These are phyloP conservation scores for Tautogolabrus adspersus DNA, from an alignment of 2,113 vertebrate species.

Conservation along the genomic window DNA sequence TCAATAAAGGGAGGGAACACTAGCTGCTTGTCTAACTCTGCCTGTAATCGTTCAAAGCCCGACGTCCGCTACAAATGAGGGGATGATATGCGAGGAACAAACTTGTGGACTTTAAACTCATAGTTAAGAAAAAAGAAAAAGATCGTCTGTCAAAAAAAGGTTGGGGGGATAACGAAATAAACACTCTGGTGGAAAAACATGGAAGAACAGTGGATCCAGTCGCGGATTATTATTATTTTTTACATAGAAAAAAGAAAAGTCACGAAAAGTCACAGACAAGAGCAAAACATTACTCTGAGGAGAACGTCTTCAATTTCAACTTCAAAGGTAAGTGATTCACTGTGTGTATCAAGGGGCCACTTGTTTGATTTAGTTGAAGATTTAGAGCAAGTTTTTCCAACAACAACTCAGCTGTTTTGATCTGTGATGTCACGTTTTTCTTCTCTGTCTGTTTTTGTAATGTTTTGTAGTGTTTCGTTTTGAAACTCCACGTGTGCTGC, in stretches of 20 bases:
- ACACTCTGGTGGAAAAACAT: not conserved
- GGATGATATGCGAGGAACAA: conserved; percentile 54
- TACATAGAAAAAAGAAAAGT: conserved; percentile 10
- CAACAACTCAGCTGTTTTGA: conserved; percentile 11
- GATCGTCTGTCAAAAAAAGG: not conserved
- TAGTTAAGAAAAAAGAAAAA: conserved; percentile 4
- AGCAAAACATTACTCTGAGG: conserved; percentile 6
- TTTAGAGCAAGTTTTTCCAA: conserved; percentile 28
- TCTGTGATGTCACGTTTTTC: conserved; percentile 35
- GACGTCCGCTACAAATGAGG: conserved; percentile 66
- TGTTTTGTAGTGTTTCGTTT: conserved; percentile 43
- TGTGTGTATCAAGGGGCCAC: conserved; percentile 22
- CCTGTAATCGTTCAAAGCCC: conserved; percentile 69
- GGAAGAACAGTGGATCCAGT: conserved; percentile 16
- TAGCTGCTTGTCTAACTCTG: conserved; percentile 73
- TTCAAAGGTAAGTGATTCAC: conserved; percentile 53
- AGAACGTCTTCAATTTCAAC: conserved; percentile 15
- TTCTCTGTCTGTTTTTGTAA: not conserved
- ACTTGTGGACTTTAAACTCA: conserved; percentile 45
- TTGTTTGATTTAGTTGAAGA: conserved; percentile 54
- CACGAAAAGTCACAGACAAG: conserved; percentile 28
- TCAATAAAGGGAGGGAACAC: conserved; percentile 75
- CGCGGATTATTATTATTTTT: conserved; percentile 8
- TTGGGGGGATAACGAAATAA: not conserved
- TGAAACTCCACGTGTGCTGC: conserved; percentile 19